A percentile compares a stretch with the other conserved stretches of the same genome.
Conservation (phyloP, 2,888 invertebrate species). For the Acronicta psi region DNA sequence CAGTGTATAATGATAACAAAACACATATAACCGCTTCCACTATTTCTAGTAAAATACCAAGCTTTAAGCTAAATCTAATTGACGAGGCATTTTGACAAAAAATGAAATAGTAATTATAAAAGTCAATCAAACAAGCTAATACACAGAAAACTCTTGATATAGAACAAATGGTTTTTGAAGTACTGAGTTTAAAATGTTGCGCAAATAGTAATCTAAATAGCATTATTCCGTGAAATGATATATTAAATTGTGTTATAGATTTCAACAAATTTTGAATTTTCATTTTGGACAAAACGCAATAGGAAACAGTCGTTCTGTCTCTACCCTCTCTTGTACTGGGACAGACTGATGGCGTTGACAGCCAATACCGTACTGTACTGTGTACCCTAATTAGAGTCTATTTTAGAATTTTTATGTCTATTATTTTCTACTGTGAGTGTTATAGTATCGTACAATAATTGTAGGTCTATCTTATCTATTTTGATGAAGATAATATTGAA, state of each 20-base stretch:
- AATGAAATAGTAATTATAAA: neutral
- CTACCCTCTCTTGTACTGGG: too few relatives aligned
- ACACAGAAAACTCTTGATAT: neutral
- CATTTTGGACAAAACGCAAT: neutral
- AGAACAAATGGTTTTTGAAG: neutral
- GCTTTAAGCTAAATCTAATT: neutral
- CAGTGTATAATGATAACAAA: neutral
- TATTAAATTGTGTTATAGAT: neutral
- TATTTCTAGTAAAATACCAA: neutral
- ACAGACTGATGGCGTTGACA: too few relatives aligned
- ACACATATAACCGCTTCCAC: neutral
- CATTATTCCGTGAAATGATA: neutral
- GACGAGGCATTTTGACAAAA: too few relatives aligned
- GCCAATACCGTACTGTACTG: too few relatives aligned
- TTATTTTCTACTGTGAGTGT: too few relatives aligned
- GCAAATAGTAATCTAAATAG: neutral
- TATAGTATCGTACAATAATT: too few relatives aligned
- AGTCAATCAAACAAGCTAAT: neutral
- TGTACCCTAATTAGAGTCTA: too few relatives aligned
- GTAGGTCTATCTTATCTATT: too few relatives aligned
- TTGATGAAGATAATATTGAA: too few relatives aligned
- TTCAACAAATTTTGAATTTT: neutral
- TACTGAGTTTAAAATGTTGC: neutral
- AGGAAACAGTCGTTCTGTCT: too few relatives aligned
- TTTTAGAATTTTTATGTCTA: too few relatives aligned